Evolutionary conservation across 2,113 vertebrate genomes (phyloP).

Genomic region (Machaerirhynchus nigripectus): DNA sequence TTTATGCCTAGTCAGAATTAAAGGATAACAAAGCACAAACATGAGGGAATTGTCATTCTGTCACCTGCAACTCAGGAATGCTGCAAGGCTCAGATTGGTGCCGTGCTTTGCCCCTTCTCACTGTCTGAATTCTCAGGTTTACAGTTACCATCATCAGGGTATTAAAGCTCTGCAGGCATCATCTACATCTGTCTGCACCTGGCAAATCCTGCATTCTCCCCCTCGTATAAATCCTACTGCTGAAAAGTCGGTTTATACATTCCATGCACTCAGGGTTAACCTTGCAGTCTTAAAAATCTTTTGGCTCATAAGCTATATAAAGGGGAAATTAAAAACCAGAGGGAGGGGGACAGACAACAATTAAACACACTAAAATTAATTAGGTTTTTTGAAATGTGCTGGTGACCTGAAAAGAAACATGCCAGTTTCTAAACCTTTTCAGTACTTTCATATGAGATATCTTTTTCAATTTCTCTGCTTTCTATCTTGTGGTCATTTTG

Average conservation of each 20-base stretch:
- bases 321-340: conserved; percentile 35
- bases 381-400: background rate
- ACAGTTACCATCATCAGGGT: conserved; percentile 39
- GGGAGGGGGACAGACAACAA: background rate
- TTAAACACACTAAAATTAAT: conserved; percentile 30
- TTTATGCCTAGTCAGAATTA: background rate
- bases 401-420: background rate
- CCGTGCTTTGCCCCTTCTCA: background rate
- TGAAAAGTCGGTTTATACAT: conserved; percentile 64
- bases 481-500: conserved; percentile 13
- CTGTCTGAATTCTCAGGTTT: background rate
- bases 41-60: background rate
- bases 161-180: conserved; percentile 49
- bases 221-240: conserved; percentile 51
- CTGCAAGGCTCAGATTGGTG: background rate
- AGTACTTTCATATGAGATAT: background rate
- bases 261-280: conserved; percentile 45
- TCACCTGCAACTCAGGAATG: background rate
- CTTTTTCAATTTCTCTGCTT: conserved; percentile 5
- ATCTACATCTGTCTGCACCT: conserved; percentile 63
- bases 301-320: background rate
- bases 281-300: conserved; percentile 2
- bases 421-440: background rate
- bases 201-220: conserved; percentile 47
- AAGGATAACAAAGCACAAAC: background rate